A percentile compares a stretch with the other conserved stretches of the same genome.
phyloP scores from a whole-genome alignment of 2,797 vertebrate genomes.

The Sylvia borin region DNA sequence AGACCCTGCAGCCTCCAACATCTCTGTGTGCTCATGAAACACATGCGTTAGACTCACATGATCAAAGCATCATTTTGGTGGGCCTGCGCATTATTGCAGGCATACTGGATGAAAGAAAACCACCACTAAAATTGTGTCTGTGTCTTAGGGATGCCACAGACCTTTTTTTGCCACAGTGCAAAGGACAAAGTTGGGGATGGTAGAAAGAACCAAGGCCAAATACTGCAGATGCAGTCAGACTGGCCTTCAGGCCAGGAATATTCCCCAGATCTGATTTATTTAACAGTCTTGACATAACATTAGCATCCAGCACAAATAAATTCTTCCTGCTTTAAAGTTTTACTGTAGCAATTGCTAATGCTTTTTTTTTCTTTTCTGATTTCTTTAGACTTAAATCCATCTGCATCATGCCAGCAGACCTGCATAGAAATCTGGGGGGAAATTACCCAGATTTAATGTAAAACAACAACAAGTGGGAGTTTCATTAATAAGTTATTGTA shows the following conservation, averaged over 20 bases:
- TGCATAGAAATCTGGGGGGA: background rate
- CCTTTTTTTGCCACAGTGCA: rapidly evolving
- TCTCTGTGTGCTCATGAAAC: background rate
- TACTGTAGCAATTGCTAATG: background rate
- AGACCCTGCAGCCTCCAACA: background rate
- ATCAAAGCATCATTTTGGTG: background rate
- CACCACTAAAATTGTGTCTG: background rate
- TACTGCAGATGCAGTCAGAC: background rate
- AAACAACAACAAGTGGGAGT: background rate
- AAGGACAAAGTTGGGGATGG: background rate
- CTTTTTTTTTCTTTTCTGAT: background rate
- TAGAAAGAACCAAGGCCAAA: background rate
- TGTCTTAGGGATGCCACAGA: background rate
- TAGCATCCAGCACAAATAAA: background rate
- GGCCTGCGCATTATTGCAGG: background rate
- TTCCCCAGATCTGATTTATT: background rate
- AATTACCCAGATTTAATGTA: background rate
- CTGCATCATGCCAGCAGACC: background rate
- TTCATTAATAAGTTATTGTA: background rate
- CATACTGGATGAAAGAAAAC: background rate
- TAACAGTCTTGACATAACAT: background rate
- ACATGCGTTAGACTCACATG: rapidly evolving
- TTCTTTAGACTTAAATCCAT: background rate
- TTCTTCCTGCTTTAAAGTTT: background rate
- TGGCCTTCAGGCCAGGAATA: background rate